Evolutionary conservation across 1,140 invertebrate genomes (phyloP).

Genomic region (Leguminivora glycinivorella): DNA sequence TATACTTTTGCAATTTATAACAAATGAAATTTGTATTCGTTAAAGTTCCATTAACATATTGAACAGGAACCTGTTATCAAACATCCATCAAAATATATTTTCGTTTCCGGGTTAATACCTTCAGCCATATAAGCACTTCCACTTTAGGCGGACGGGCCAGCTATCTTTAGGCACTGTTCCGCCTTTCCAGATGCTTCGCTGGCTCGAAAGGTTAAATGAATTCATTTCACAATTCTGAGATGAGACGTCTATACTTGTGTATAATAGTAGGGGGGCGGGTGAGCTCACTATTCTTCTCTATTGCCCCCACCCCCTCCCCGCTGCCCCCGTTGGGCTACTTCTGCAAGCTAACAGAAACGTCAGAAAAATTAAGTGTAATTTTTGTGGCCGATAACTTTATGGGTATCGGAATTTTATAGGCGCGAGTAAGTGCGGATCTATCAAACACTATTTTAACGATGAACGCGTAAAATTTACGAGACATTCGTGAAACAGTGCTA

Average conservation of each 20-base stretch:
- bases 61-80: no score
- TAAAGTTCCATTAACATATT: background rate
- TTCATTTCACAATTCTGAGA: constrained; percentile 9
- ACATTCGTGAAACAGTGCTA: constrained; percentile 14
- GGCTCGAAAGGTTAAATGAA: constrained; percentile 3
- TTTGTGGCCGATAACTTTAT: constrained; percentile 9
- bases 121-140: background rate
- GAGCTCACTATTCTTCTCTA: background rate
- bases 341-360: background rate
- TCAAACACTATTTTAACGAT: constrained; percentile 26
- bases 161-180: constrained; percentile 4
- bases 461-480: constrained; percentile 22
- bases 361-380: constrained; percentile 22
- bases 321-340: constrained; percentile 14
- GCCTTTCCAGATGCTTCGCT: background rate
- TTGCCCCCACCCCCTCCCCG: background rate
- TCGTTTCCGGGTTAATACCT: constrained; percentile 2
- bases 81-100: background rate
- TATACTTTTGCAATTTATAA: no score
- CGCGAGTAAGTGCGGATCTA: constrained; percentile 23
- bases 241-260: background rate
- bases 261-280: background rate
- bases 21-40: background rate
- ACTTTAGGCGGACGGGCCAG: background rate
- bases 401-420: constrained; percentile 24